Evolutionary conservation across 2,888 invertebrate species (phyloP), one percentile per base, ranked within the genome.

Genomic region (Euzetes globulus): DNA sequence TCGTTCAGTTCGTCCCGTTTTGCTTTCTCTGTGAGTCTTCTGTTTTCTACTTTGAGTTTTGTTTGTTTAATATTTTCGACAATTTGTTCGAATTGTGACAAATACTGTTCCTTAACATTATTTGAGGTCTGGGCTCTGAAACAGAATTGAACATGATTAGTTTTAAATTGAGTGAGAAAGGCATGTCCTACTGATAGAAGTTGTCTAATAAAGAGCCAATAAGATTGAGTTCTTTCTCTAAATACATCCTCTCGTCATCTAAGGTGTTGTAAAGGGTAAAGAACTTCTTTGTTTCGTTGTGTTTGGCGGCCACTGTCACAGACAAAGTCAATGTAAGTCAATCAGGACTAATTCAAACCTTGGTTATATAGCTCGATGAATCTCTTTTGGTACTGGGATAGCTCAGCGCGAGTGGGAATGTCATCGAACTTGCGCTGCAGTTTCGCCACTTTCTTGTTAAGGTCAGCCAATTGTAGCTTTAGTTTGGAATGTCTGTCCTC

Each of bases 201-300:
- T 81, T 83, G 71, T 83, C 83, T 77, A 83, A 80, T 65, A 84
- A 83, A 5, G 84, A 84, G 75, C 83, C 83, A 72, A 83, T 78
- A n/a, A 84, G 78, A 68, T 80, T 82, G 27, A 83, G 86, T 84
- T 98, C 97, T 82, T 95, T 96, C 77, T 90, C 90, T 81, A 96
- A 88, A 83, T 96, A 97, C 55, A 91, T 86, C 83, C 92, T 91
- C n/a, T 92, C 92, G 84, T 97, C 96, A 82, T 94, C 91, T 73
- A 97, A 85, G 1, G 94, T 94, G 83, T 99, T 98, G 84, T 95
- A 95, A 77, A 97, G 86, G 55, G 93, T 94, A 83, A 92, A 98
- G 85, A 94, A 96, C 85, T 97, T 95, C 83, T 97, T 97, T 0
- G 97, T 97, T 86, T 98, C 96, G 82, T 91, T 90, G 82, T 97